Evolutionary conservation across 2,797 vertebrate genomes (phyloP).

Genomic region (Urosaurus nigricauda): DNA sequence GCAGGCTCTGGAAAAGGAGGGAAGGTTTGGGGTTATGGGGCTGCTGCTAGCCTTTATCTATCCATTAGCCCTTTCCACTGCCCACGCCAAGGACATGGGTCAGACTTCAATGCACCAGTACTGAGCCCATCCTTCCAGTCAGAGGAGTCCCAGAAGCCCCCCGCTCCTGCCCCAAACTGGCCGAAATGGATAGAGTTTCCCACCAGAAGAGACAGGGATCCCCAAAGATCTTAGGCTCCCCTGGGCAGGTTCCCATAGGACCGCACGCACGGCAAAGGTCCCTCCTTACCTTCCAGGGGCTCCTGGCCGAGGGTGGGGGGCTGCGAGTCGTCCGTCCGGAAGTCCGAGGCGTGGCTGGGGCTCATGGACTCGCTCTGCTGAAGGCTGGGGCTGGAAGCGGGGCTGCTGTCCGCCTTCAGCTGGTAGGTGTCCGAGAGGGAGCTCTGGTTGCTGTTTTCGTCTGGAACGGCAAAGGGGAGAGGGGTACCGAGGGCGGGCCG

Average conservation of each 20-base stretch:
- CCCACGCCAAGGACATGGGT: too few species aligned
- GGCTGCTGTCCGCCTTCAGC: slow-evolving; percentile 96
- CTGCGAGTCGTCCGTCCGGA: slow-evolving; percentile 94
- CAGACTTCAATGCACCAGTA: neutral
- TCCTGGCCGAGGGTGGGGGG: slow-evolving; percentile 97
- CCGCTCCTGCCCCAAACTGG: too few species aligned
- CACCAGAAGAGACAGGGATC: neutral
- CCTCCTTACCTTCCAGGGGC: slow-evolving; percentile 88
- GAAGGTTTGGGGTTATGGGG: neutral
- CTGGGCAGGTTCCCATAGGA: too few species aligned
- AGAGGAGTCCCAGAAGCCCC: neutral
- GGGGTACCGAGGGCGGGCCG: neutral
- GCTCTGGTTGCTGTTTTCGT: slow-evolving; percentile 99
- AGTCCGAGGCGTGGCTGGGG: slow-evolving; percentile 88
- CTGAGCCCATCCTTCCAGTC: neutral
- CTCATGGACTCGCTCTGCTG: slow-evolving; percentile 94
- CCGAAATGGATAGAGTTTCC: too few species aligned
- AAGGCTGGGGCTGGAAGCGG: slow-evolving; percentile 91
- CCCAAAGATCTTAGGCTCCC: neutral
- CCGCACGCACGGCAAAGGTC: too few species aligned
- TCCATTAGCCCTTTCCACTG: too few species aligned
- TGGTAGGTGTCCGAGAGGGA: slow-evolving; percentile 94
- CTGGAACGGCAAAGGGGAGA: slow-evolving; percentile 79
- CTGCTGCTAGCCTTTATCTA: too few species aligned
- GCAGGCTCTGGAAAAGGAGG: slow-evolving; percentile 81